phyloP scores from a whole-genome alignment of 2,797 vertebrate species.

The Phoeniculus purpureus region DNA sequence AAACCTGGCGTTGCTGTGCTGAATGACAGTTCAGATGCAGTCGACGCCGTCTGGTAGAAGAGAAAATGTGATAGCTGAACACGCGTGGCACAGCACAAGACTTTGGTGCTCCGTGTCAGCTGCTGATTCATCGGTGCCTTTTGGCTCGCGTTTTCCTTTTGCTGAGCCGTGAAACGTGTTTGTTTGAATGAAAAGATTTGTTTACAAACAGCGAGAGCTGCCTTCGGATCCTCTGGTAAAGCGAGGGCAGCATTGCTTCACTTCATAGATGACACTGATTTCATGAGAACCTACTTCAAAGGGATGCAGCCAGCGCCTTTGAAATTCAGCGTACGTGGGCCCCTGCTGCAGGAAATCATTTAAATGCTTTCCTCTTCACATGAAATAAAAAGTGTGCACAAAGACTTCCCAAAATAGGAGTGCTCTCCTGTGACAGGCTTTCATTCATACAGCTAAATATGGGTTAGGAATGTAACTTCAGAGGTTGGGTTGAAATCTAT shows the following conservation, averaged over 20 bases:
- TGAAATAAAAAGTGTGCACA: slow-evolving; percentile 41
- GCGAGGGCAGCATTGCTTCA: not conserved
- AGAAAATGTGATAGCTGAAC: not conserved
- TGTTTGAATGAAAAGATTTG: not conserved
- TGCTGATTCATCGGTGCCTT: not conserved
- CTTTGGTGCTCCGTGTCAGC: not conserved
- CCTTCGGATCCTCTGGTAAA: not conserved
- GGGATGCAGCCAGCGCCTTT: not conserved
- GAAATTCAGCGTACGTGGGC: not conserved
- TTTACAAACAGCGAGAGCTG: not conserved
- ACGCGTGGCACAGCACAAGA: not conserved
- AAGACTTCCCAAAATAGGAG: slow-evolving; percentile 54
- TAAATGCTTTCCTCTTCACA: slow-evolving; percentile 47
- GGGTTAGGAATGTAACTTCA: slow-evolving; percentile 53
- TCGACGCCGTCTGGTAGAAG: not conserved
- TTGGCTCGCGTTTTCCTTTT: not conserved
- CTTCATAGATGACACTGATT: not conserved
- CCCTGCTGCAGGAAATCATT: slow-evolving; percentile 53
- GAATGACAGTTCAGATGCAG: not conserved
- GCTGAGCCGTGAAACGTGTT: not conserved
- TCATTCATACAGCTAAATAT: slow-evolving; percentile 65
- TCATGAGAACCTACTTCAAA: slow-evolving; percentile 32
- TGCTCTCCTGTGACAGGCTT: slow-evolving; percentile 13
- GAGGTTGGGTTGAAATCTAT: slow-evolving; percentile 3
- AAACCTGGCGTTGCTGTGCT: not conserved